Evolutionary conservation across 2,888 invertebrate species (phyloP), one percentile per base, ranked within the genome.

Genomic region (Pristionchus exspectatus): DNA sequence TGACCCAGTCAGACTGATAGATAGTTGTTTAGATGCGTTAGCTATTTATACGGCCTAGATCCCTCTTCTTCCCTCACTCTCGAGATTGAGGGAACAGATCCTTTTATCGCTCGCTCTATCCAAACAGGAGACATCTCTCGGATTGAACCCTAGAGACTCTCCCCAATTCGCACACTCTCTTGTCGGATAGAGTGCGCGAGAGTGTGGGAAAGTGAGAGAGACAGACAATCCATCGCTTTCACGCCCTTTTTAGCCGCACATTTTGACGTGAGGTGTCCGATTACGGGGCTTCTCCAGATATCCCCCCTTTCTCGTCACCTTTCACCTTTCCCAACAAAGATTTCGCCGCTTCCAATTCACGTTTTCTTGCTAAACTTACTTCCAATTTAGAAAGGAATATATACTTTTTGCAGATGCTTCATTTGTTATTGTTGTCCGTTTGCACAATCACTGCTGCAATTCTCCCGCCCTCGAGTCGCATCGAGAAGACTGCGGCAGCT

Each of bases 211-310:
- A 50, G 77, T n/a, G 77, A 81, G 77, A 81, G n/a, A n/a, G 24
- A n/a, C n/a, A n/a, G n/a, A n/a, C n/a, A n/a, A n/a, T n/a, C 50
- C n/a, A 27, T 81, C 81, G 12, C n/a, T 50, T 54, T 81, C 33
- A 81, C 81, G 81, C 81, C 50, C 81, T 81, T 81, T 81, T 81
- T 81, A 81, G 81, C 18, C 18, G 21, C 81, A 81, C 81, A 81
- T 50, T 81, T 81, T 81, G 50, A 54, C 81, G 81, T 81, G 50
- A 54, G 44, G 50, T 44, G 12, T 81, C 81, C 50, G 81, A 50
- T 81, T 81, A 27, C 81, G 4, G 27, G 16, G 54, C 24, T 81
- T 81, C 77, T 81, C 44, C 81, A 81, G 50, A 81, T 69, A 7
- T 81, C 81, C 14, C 50, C 33, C 14, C 54, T 16, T 54, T 24